Conservation (phyloP, 2,113 vertebrate species). For the Vanacampus margaritifer region DNA sequence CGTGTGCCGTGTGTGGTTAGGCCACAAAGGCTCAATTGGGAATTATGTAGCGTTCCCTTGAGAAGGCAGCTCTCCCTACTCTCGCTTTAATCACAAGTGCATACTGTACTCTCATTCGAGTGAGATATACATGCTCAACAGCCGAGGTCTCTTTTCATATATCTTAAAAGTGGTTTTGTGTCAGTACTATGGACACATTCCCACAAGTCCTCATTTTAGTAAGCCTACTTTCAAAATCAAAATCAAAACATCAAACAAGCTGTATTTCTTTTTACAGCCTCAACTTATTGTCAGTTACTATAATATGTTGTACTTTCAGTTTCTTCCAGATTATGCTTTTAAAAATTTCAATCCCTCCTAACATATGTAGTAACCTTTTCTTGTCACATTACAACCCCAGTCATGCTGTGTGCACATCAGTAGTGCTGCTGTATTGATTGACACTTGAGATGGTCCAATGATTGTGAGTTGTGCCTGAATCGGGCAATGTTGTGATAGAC, state of each 20-base stretch:
- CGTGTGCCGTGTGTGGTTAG: conserved; percentile 44
- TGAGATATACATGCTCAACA: conserved; percentile 34
- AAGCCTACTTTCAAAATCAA: too few species aligned
- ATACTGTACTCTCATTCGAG: conserved; percentile 17
- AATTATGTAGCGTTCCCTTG: conserved; percentile 65
- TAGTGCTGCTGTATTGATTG: neutral
- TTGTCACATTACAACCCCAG: neutral
- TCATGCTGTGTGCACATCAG: too few species aligned
- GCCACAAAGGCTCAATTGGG: conserved; percentile 57
- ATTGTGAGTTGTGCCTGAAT: neutral
- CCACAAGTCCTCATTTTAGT: neutral
- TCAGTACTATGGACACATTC: conserved; percentile 6
- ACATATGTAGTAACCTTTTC: too few species aligned
- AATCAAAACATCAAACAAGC: too few species aligned
- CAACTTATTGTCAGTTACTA: neutral
- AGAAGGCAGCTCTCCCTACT: conserved; percentile 37
- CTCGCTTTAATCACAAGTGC: conserved; percentile 40
- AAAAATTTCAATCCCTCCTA: too few species aligned
- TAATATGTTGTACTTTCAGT: neutral
- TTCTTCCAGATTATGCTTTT: neutral
- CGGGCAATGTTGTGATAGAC: neutral
- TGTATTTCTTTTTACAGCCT: neutral
- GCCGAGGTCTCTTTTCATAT: conserved; percentile 30
- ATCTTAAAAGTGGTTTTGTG: conserved; percentile 32
- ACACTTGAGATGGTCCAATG: neutral